These are phyloP conservation scores for Zosterops hypoxanthus DNA, from an alignment of 2,113 vertebrate genomes.

Conservation along the genomic window DNA sequence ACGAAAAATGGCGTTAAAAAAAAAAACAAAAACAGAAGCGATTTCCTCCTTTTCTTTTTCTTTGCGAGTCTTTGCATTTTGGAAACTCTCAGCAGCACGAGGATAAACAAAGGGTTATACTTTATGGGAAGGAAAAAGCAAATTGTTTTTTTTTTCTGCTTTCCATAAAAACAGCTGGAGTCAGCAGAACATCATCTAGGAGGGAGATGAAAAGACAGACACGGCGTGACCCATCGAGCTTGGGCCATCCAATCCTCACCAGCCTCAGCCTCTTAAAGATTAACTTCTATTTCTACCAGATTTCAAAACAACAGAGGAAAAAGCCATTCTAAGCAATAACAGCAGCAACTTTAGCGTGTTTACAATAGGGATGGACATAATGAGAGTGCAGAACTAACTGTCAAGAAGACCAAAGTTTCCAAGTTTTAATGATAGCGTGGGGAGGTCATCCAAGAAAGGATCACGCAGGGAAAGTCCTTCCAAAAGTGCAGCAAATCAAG, in stretches of 20 bases:
- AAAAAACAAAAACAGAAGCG: constrained; percentile 13
- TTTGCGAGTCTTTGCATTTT: constrained; percentile 52
- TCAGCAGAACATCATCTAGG: constrained; percentile 70
- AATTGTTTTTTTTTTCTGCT: constrained; percentile 68
- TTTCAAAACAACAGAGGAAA: constrained; percentile 66
- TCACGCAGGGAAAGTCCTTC: constrained; percentile 62
- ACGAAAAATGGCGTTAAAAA: not conserved
- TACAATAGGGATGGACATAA: constrained; percentile 39
- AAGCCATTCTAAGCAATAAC: constrained; percentile 45
- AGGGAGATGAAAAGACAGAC: constrained; percentile 44
- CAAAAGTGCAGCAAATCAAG: constrained; percentile 36
- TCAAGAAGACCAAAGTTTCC: constrained; percentile 54
- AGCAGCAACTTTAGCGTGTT: constrained; percentile 46
- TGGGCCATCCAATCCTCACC: constrained; percentile 71
- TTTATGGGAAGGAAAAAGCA: constrained; percentile 57
- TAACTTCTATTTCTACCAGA: constrained; percentile 77
- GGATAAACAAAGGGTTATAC: constrained; percentile 74
- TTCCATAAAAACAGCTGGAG: constrained; percentile 63
- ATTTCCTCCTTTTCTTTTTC: constrained; percentile 51
- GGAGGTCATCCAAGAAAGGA: constrained; percentile 70
- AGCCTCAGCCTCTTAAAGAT: constrained; percentile 78
- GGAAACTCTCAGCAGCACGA: constrained; percentile 22
- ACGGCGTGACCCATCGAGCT: constrained; percentile 64
- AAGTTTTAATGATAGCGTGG: constrained; percentile 44
- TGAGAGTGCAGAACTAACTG: constrained; percentile 32